These are phyloP conservation scores for Craterocephalus amniculus DNA, from an alignment of 2,797 vertebrate genomes.

Conservation along the genomic window DNA sequence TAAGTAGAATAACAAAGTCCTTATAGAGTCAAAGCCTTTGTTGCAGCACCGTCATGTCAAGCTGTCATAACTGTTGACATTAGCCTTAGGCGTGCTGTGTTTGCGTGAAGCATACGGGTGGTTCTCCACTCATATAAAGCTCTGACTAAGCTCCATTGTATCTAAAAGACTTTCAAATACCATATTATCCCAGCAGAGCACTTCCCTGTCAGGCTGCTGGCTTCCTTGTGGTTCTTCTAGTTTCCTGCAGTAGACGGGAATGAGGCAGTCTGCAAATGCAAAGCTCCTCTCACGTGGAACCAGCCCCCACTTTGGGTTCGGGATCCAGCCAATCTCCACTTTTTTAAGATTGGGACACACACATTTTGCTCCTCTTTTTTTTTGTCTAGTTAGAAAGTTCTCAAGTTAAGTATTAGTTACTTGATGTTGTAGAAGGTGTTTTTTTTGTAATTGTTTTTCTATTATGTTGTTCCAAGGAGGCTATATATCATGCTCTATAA, in stretches of 20 bases:
- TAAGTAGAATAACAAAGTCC: not conserved
- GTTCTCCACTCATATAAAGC: not conserved
- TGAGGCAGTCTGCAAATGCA: not conserved
- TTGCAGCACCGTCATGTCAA: not conserved
- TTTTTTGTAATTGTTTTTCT: too few relatives aligned
- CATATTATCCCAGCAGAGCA: not conserved
- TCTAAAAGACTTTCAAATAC: not conserved
- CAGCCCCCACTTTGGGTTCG: not conserved
- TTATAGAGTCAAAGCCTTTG: not conserved
- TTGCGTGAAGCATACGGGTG: not conserved
- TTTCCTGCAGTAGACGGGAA: not conserved
- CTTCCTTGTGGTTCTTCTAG: not conserved
- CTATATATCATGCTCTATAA: too few relatives aligned
- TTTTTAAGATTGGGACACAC: not conserved
- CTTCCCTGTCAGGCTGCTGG: not conserved
- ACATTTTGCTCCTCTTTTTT: too few relatives aligned
- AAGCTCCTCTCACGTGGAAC: not conserved
- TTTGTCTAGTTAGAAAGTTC: too few relatives aligned
- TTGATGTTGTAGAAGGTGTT: too few relatives aligned
- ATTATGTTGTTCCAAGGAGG: too few relatives aligned
- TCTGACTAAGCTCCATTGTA: not conserved
- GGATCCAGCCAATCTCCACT: not conserved
- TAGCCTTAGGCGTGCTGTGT: not conserved
- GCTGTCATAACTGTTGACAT: not conserved
- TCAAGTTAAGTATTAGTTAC: too few relatives aligned